Evolutionary conservation across 2,888 invertebrate species (phyloP).

Genomic region (Labia minor): DNA sequence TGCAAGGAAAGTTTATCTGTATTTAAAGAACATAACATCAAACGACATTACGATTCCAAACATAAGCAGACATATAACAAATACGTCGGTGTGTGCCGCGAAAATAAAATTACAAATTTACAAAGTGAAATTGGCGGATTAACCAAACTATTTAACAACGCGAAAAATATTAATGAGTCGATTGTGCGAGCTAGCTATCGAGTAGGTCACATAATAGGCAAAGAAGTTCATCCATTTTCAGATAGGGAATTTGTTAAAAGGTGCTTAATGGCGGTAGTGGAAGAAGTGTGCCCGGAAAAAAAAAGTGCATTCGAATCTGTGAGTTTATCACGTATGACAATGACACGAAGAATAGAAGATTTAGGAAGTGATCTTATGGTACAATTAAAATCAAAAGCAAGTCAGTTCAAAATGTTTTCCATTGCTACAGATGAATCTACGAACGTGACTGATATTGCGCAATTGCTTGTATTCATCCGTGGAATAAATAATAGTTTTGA

Average conservation of each 20-base stretch:
- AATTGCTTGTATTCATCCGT: constrained; percentile 20
- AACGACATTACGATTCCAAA: neutral
- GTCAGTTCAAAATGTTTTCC: constrained; percentile 21
- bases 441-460: constrained; percentile 21
- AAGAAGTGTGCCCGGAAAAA: constrained; percentile 21
- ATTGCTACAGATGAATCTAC: constrained; percentile 21
- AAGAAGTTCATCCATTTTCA: neutral
- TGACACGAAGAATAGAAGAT: constrained; percentile 21
- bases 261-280: constrained; percentile 22
- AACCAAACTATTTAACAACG: no score
- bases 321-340: constrained; percentile 22
- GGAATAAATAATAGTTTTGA: constrained; percentile 20
- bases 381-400: constrained; percentile 22
- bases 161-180: neutral
- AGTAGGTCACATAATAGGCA: constrained; percentile 4
- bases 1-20: neutral
- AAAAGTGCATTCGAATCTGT: constrained; percentile 22
- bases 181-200: constrained; percentile 13
- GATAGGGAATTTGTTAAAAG: constrained; percentile 18
- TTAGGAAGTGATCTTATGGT: constrained; percentile 22
- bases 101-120: neutral
- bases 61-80: constrained; percentile 4
- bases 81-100: constrained; percentile 13
- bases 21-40: no score
- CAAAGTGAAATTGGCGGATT: neutral